Evolutionary conservation across 2,797 vertebrate genomes (phyloP).

Genomic region (Gymnodraco acuticeps): DNA sequence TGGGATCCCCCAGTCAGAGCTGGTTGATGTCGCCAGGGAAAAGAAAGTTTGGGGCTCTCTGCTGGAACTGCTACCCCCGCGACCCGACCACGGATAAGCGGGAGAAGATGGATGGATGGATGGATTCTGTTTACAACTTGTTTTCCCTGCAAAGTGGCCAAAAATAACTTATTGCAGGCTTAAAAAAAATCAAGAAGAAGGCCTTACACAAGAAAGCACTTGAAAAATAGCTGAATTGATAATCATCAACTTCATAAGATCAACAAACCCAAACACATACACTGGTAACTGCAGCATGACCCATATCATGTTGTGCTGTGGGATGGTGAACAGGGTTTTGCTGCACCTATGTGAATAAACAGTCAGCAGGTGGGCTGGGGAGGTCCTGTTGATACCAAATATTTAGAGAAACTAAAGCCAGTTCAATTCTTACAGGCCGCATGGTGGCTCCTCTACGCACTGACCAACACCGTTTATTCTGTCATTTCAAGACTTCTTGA

Average conservation of each 20-base stretch:
- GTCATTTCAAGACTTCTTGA: not conserved
- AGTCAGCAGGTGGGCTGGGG: not conserved
- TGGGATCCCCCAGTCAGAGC: too few species aligned
- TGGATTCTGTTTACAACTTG: not conserved
- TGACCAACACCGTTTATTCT: not conserved
- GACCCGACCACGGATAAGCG: too few species aligned
- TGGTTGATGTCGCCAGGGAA: too few species aligned
- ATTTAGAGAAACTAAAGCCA: not conserved
- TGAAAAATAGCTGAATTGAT: not conserved
- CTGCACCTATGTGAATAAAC: not conserved
- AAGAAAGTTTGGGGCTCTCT: too few species aligned
- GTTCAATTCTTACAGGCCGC: not conserved
- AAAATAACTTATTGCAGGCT: not conserved
- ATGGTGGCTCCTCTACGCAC: not conserved
- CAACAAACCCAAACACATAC: not conserved
- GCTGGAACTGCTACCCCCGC: too few species aligned
- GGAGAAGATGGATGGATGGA: too few species aligned
- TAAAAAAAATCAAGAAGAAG: not conserved
- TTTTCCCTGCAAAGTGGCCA: not conserved
- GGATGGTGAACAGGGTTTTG: not conserved
- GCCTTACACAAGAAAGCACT: not conserved
- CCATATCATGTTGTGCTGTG: too few species aligned
- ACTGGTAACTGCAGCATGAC: not conserved
- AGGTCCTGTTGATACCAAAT: not conserved
- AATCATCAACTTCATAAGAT: not conserved